Percentiles rank a stretch among this genome's conserved stretches.
phyloP scores from a whole-genome alignment of 1,140 invertebrate genomes.

The Ruditapes philippinarum region DNA sequence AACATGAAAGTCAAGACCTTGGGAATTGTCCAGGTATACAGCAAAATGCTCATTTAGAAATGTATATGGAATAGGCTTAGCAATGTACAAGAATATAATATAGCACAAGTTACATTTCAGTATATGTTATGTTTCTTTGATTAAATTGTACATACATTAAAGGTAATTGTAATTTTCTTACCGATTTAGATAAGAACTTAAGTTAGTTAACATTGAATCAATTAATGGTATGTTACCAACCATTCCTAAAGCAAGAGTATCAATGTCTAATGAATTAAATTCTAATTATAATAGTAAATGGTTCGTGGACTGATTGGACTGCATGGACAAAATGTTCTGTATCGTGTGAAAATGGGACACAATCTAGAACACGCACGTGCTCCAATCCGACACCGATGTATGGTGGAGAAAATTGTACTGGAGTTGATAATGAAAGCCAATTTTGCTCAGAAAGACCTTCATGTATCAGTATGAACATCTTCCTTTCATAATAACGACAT shows the following conservation, averaged over 20 bases:
- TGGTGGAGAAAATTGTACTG: background rate
- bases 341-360: slow-evolving; percentile 90
- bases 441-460: background rate
- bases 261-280: background rate
- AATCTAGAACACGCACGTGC: slow-evolving; percentile 74
- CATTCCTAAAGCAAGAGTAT: too few species aligned
- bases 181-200: too few species aligned
- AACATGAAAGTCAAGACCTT: background rate
- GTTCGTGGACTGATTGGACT: slow-evolving; percentile 80
- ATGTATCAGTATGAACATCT: background rate
- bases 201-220: too few species aligned
- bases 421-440: background rate
- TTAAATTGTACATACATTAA: too few species aligned
- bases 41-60: too few species aligned
- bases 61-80: too few species aligned
- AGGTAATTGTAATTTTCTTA: too few species aligned
- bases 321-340: slow-evolving; percentile 86
- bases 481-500: too few species aligned
- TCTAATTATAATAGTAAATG: slow-evolving; percentile 65
- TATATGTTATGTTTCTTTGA: too few species aligned
- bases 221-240: too few species aligned
- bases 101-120: too few species aligned
- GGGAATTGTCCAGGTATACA: slow-evolving; percentile 9
- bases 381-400: background rate
- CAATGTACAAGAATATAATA: too few species aligned